Conservation (phyloP, 2,888 invertebrate species). For the Venustoraphidia nigricollis region DNA sequence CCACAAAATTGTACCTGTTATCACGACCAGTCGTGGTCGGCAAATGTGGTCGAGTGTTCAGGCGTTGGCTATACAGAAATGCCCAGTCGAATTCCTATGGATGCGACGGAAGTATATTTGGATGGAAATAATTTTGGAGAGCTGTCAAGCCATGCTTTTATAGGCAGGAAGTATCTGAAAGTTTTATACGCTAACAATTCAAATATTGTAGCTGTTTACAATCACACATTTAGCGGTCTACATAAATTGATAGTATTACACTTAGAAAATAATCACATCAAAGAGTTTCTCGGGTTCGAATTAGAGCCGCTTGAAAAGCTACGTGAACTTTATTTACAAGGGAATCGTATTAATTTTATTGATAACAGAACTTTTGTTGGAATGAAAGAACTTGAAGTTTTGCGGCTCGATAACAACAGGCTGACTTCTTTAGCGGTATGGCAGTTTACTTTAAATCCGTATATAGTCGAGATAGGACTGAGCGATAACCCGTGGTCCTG, state of each 20-base stretch:
- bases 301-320: slow-evolving; percentile 67
- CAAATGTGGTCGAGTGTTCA: slow-evolving; percentile 85
- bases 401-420: slow-evolving; percentile 72
- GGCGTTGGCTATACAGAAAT: slow-evolving; percentile 64
- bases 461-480: slow-evolving; percentile 72
- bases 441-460: slow-evolving; percentile 70
- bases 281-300: slow-evolving; percentile 66
- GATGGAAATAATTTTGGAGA: slow-evolving; percentile 84
- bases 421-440: slow-evolving; percentile 71
- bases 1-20: slow-evolving; percentile 89
- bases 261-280: slow-evolving; percentile 74
- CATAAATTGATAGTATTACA: slow-evolving; percentile 65
- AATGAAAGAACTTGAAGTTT: slow-evolving; percentile 66
- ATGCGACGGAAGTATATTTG: slow-evolving; percentile 86
- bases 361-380: slow-evolving; percentile 73
- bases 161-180: slow-evolving; percentile 79
- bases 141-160: slow-evolving; percentile 76
- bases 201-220: slow-evolving; percentile 68
- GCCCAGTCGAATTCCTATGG: slow-evolving; percentile 84
- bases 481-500: slow-evolving; percentile 83
- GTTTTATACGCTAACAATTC: slow-evolving; percentile 80
- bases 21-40: slow-evolving; percentile 86
- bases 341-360: slow-evolving; percentile 67
- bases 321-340: slow-evolving; percentile 73
- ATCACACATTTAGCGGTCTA: slow-evolving; percentile 82